Evolutionary conservation across 2,888 invertebrate species (phyloP).

Genomic region (Drosophila putrida): DNA sequence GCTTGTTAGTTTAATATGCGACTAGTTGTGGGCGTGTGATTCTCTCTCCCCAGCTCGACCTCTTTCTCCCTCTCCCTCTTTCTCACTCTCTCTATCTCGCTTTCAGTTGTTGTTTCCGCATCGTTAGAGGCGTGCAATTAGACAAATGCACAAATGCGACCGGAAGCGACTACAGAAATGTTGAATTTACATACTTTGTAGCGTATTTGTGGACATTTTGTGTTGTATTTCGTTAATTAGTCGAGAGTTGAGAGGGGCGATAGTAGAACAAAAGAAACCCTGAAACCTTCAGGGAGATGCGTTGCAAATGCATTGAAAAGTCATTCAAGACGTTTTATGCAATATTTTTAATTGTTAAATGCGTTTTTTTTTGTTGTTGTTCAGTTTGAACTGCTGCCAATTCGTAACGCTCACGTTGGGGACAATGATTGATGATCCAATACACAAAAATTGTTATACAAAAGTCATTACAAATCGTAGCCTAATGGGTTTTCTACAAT

Average conservation of each 20-base stretch:
- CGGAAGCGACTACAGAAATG: constrained; percentile 43
- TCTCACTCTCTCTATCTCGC: constrained; percentile 2
- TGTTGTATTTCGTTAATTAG: constrained; percentile 41
- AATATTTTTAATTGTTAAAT: constrained; percentile 26
- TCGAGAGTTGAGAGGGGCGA: constrained; percentile 11
- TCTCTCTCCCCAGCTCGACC: neutral
- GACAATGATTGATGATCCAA: constrained; percentile 19
- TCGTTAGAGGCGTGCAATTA: constrained; percentile 65
- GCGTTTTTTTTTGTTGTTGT: constrained; percentile 14
- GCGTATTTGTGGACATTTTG: constrained; percentile 21
- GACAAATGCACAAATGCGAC: constrained; percentile 54
- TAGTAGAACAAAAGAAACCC: constrained; percentile 12
- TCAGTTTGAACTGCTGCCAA: constrained; percentile 46
- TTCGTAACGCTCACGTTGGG: constrained; percentile 10
- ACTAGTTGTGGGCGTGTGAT: constrained; percentile 26
- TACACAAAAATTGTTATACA: constrained; percentile 29
- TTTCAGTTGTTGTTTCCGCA: constrained; percentile 51
- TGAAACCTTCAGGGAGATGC: constrained; percentile 39
- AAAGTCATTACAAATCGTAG: neutral
- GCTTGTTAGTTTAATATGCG: constrained; percentile 26
- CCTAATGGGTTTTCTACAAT: neutral
- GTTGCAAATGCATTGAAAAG: constrained; percentile 33
- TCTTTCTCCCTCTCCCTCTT: neutral
- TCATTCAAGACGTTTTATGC: constrained; percentile 53
- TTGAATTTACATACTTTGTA: constrained; percentile 24